These are phyloP conservation scores for Tromatobia lineatoria DNA, from an alignment of 2,888 invertebrate species.

Conservation along the genomic window DNA sequence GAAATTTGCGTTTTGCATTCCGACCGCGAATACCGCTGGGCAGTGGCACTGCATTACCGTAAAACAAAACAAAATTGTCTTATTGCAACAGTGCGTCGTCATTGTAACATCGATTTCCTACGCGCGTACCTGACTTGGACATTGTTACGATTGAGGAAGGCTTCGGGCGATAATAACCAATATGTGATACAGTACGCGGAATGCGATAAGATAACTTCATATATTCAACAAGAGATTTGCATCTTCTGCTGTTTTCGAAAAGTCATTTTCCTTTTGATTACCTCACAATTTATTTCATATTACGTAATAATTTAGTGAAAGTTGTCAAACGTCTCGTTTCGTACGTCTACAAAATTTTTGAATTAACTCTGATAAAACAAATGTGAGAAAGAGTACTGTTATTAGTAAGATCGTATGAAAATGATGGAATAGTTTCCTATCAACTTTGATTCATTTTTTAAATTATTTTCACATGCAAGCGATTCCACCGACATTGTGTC, in stretches of 20 bases:
- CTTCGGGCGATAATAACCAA: slow-evolving; percentile 31
- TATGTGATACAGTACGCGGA: slow-evolving; percentile 35
- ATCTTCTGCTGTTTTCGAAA: background rate
- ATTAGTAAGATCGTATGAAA: background rate
- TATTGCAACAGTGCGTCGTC: slow-evolving; percentile 19
- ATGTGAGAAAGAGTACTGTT: background rate
- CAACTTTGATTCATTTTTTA: too few relatives aligned
- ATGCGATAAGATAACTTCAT: slow-evolving; percentile 77
- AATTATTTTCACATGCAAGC: too few relatives aligned
- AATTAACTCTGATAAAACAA: background rate
- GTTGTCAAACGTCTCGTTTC: slow-evolving; percentile 14
- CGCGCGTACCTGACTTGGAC: slow-evolving; percentile 54
- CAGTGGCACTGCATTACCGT: slow-evolving; percentile 87
- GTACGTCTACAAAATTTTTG: background rate
- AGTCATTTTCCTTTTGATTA: background rate
- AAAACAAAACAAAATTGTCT: slow-evolving; percentile 32
- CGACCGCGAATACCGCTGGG: slow-evolving; percentile 91
- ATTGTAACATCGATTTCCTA: slow-evolving; percentile 19
- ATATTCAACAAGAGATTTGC: slow-evolving; percentile 2
- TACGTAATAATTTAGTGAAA: slow-evolving; percentile 6
- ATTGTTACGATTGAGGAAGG: slow-evolving; percentile 49
- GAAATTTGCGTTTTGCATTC: slow-evolving; percentile 92
- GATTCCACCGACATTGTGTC: too few relatives aligned
- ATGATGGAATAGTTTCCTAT: too few relatives aligned
- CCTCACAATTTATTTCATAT: background rate